phyloP scores from a whole-genome alignment of 2,113 vertebrate genomes.

The Terrapene triunguis region DNA sequence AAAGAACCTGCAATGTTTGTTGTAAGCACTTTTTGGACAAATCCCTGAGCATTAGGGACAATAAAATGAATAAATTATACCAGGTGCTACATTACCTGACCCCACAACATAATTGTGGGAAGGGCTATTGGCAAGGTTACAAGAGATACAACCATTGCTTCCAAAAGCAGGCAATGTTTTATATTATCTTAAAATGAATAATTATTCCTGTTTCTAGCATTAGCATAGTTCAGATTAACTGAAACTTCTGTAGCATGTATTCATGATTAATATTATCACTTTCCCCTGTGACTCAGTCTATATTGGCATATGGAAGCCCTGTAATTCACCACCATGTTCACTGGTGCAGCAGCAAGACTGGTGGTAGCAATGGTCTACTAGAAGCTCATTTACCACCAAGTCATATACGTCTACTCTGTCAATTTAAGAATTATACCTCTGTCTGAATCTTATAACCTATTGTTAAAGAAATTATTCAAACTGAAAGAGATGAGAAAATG shows the following conservation, averaged over 20 bases:
- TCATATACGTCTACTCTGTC: neutral
- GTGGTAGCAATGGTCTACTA: neutral
- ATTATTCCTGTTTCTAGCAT: neutral
- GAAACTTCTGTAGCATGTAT: neutral
- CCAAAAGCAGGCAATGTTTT: neutral
- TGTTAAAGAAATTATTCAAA: conserved; percentile 49
- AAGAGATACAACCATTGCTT: neutral
- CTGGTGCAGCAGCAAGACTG: neutral
- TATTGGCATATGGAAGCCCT: neutral
- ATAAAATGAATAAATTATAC: neutral
- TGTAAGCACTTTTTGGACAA: neutral
- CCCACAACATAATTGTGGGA: neutral
- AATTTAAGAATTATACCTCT: neutral
- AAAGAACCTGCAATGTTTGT: neutral
- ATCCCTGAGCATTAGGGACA: neutral
- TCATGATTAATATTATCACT: neutral
- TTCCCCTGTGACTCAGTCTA: neutral
- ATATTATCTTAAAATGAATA: neutral
- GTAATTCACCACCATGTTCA: neutral
- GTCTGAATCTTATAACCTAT: neutral
- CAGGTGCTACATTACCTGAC: neutral
- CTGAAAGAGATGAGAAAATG: conserved; percentile 45
- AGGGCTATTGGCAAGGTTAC: neutral
- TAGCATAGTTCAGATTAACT: neutral
- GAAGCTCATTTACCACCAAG: neutral